Conservation (phyloP, 30 jellyfish, hydroid and myxozoan species). For the Sanderia malayensis region DNA sequence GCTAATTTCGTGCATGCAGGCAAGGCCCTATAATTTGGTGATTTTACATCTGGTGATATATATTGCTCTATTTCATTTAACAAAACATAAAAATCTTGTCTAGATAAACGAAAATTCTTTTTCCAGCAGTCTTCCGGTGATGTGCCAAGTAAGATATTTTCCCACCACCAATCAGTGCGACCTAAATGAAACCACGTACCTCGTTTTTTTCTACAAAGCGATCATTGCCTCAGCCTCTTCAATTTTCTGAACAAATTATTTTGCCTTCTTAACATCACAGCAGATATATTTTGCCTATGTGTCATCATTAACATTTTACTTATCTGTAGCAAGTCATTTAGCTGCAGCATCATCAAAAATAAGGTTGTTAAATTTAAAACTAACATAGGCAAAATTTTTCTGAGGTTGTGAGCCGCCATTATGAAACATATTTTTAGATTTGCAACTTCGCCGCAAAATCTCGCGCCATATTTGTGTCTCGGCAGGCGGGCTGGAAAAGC, state of each 20-base stretch:
- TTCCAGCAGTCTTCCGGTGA: background rate
- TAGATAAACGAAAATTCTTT: slow-evolving; percentile 19
- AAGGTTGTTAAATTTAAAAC: background rate
- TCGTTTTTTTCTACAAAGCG: background rate
- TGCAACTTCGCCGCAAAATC: background rate
- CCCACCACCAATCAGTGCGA: background rate
- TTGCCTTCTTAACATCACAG: background rate
- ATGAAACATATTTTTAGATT: background rate
- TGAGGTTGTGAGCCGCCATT: background rate
- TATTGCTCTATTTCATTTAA: slow-evolving; percentile 9
- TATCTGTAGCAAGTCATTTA: background rate
- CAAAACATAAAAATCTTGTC: slow-evolving; percentile 10
- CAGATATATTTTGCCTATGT: background rate
- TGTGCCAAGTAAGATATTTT: background rate
- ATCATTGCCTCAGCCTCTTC: background rate
- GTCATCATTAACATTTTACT: background rate
- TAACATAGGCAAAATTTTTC: background rate
- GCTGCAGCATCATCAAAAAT: background rate
- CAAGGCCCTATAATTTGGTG: slow-evolving; percentile 47
- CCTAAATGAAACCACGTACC: background rate
- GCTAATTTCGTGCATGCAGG: slow-evolving; percentile 30
- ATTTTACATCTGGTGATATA: slow-evolving; percentile 19
- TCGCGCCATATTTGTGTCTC: background rate
- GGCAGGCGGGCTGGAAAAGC: background rate
- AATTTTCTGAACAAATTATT: background rate